Evolutionary conservation across 2,888 invertebrate genomes (phyloP), one percentile per base, ranked within the genome.

Genomic region (Itoplectis maculator): DNA sequence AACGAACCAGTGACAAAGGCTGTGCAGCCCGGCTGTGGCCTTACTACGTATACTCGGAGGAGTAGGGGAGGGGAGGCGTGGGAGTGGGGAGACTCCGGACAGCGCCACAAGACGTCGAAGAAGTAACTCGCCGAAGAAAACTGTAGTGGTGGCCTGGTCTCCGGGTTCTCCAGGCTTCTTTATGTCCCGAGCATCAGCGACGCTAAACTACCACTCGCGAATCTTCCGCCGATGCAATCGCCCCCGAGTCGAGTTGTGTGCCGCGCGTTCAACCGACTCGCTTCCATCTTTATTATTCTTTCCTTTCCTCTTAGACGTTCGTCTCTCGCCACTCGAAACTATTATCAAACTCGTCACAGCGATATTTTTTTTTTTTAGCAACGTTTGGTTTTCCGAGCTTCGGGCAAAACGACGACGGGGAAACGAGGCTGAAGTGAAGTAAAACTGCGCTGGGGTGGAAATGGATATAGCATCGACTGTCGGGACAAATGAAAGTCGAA

Each of bases 1-100:
- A 66, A 65, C 49, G 78, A 49, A 68, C 69, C 73, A 37, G 56
- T 61, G 72, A 72, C 72, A 74, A 72, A 79, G 65, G 65, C 74
- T 40, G 40, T 42, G 56, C 51, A 2, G 29, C 3, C 29, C 29
- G 29, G 29, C n/a, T n/a, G n/a, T n/a, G 8, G 42, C 18, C n/a
- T n/a, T n/a, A 63, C 42, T 56, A 49, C 47, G 61, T 61, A 47
- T 37, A 29, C n/a, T n/a, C n/a, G n/a, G n/a, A n/a, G n/a, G n/a
- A n/a, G n/a, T n/a, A n/a, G n/a, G n/a, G n/a, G n/a, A n/a, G n/a
- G n/a, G n/a, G n/a, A n/a, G n/a, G n/a, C n/a, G n/a, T 11, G 9
- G 20, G 13, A 0, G 3, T 4, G 11, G 51, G 29, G 29, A 29
- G 29, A 5, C 3, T 29, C 29, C 29, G 20, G 35, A 47, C 20